Percentiles rank a stretch among this genome's conserved stretches.
Conservation (phyloP, 2,797 vertebrate genomes). For the Lithobates pipiens region DNA sequence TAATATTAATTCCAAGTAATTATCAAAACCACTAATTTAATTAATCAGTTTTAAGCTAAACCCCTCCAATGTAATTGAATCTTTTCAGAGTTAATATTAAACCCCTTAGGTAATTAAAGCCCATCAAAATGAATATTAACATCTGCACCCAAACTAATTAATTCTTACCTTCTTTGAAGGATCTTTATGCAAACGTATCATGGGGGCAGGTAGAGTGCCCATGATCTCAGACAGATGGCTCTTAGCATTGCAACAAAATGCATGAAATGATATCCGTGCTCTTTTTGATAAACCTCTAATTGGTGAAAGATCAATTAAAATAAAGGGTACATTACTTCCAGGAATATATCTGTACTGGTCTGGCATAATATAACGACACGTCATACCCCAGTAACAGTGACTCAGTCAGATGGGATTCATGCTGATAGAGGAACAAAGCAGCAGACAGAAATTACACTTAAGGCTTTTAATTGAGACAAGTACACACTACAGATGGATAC, state of each 20-base stretch:
- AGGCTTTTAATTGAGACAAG: too few relatives aligned
- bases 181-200: background rate
- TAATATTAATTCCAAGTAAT: background rate
- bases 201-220: background rate
- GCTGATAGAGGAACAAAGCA: too few relatives aligned
- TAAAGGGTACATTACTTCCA: too few relatives aligned
- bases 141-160: background rate
- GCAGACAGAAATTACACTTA: too few relatives aligned
- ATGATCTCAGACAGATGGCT: background rate
- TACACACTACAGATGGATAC: too few relatives aligned
- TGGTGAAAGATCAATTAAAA: too few relatives aligned
- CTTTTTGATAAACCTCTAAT: too few relatives aligned
- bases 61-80: conserved; percentile 1
- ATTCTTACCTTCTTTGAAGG: background rate
- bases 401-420: too few relatives aligned
- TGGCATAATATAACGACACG: too few relatives aligned
- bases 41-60: background rate
- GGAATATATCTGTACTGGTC: too few relatives aligned
- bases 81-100: background rate
- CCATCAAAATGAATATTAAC: background rate
- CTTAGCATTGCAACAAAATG: background rate
- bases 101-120: background rate
- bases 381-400: too few relatives aligned
- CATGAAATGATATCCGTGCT: too few relatives aligned
- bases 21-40: background rate